Evolutionary conservation across 2,113 vertebrate species (phyloP).

Genomic region (Boleophthalmus pectinirostris): DNA sequence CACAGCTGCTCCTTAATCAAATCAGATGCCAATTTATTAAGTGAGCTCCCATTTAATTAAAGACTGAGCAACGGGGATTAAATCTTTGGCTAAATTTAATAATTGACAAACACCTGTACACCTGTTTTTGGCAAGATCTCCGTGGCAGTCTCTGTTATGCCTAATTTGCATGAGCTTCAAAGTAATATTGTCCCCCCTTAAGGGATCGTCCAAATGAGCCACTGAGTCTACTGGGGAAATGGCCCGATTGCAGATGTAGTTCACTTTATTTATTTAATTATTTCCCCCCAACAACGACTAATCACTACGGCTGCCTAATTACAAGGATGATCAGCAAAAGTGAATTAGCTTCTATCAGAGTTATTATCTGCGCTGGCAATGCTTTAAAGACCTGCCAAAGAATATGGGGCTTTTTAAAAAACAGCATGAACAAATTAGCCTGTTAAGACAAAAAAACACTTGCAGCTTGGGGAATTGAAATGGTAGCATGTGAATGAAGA

Average conservation of each 20-base stretch:
- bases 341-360: constrained; percentile 63
- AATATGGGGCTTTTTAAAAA: constrained; percentile 31
- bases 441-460: constrained; percentile 30
- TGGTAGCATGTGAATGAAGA: constrained; percentile 21
- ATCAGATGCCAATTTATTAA: constrained; percentile 75
- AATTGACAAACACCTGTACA: constrained; percentile 76
- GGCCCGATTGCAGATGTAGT: constrained; percentile 39
- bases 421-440: constrained; percentile 41
- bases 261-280: constrained; percentile 33
- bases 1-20: constrained; percentile 71
- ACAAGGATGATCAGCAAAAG: constrained; percentile 59
- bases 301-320: constrained; percentile 67
- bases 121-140: constrained; percentile 60
- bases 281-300: constrained; percentile 37
- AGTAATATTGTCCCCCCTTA: constrained; percentile 47
- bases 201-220: constrained; percentile 56
- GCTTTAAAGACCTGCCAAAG: constrained; percentile 39
- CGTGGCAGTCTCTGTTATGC: constrained; percentile 42
- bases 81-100: constrained; percentile 71
- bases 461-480: constrained; percentile 25
- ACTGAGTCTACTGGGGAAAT: constrained; percentile 27
- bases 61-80: constrained; percentile 67
- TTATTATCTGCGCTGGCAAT: constrained; percentile 46
- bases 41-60: constrained; percentile 70
- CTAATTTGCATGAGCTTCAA: constrained; percentile 56